Evolutionary conservation across 2,113 vertebrate species (phyloP), one percentile per base, ranked within the genome.

Genomic region (Mohoua ochrocephala): DNA sequence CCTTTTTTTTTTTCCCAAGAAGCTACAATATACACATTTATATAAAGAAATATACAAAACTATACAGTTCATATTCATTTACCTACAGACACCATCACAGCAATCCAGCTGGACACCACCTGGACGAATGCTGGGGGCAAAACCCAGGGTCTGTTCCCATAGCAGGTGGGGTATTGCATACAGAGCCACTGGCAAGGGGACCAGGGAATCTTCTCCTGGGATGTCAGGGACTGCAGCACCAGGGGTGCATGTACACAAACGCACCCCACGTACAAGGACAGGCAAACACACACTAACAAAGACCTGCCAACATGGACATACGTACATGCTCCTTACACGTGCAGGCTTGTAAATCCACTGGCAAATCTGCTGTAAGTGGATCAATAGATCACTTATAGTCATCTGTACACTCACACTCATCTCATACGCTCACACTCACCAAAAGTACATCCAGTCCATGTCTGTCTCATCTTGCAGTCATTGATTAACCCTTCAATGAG

Each of bases 301-400:
- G 18, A 54, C 27, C 6, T 45, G 35, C 7, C n/a, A 9, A 11
- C 0, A 5, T 0, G 12, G 14, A 30, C 3, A 14, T 24, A 14
- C 0, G 2, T 31, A 13, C 22, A 28, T 1, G 4, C 4, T 56
- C 68, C 17, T 67, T 21, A 37, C 22, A 22, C 0, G 0, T 0
- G 1, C 21, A 75, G 24, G 31, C 50, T 54, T 47, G 52, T 37
- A 67, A 84, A 56, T 21, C 26, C 42, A 18, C 24, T 3, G 13
- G 7, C 20, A 68, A 52, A 81, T 24, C n/a, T 10, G 0, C 2
- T 31, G 2, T 6, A 24, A n/a, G 19, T 1, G 3, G 13, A 39
- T 61, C 49, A 15, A 60, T 0, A 28, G 52, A 35, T 31, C 1
- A 6, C 39, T 47, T 56, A 15, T 2, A 11, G 67, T 5, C 18